A percentile compares a stretch with the other conserved stretches of the same genome.
Conservation (phyloP, 1,140 invertebrate species). For the Tyrophagus putrescentiae region DNA sequence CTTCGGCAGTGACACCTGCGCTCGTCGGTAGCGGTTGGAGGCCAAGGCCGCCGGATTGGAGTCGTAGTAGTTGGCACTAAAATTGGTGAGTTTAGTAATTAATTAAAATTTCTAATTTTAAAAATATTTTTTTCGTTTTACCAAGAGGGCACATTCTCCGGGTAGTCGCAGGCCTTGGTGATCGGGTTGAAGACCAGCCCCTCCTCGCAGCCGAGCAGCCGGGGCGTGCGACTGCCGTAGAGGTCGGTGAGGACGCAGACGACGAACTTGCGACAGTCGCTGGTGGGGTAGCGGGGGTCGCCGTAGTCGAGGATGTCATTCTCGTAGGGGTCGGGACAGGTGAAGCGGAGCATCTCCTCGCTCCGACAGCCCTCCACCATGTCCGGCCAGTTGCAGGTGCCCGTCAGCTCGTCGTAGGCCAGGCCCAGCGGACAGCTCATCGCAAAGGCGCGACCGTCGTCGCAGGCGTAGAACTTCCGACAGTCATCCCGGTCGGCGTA, state of each 20-base stretch:
- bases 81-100: neutral
- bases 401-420: slow-evolving; percentile 54
- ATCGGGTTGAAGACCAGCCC: slow-evolving; percentile 67
- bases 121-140: slow-evolving; percentile 24
- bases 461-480: slow-evolving; percentile 71
- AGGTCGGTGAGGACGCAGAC: slow-evolving; percentile 45
- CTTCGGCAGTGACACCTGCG: too few relatives aligned
- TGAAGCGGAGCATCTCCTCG: slow-evolving; percentile 59
- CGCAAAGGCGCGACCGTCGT: slow-evolving; percentile 64
- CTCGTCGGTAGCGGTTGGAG: too few relatives aligned
- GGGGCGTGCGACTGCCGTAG: slow-evolving; percentile 39
- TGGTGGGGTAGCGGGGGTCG: slow-evolving; percentile 60
- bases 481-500: slow-evolving; percentile 87
- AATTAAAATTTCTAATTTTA: neutral
- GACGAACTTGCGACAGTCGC: slow-evolving; percentile 70
- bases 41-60: too few relatives aligned
- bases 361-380: slow-evolving; percentile 51
- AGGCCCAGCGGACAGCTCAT: slow-evolving; percentile 63
- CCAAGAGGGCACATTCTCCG: slow-evolving; percentile 53
- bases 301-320: slow-evolving; percentile 33
- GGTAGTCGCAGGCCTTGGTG: slow-evolving; percentile 62
- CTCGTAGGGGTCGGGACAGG: slow-evolving; percentile 57
- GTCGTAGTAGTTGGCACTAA: slow-evolving; percentile 12
- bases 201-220: slow-evolving; percentile 67
- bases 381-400: slow-evolving; percentile 59